Conservation (phyloP, 2,113 vertebrate genomes). For the Uropsilus gracilis region DNA sequence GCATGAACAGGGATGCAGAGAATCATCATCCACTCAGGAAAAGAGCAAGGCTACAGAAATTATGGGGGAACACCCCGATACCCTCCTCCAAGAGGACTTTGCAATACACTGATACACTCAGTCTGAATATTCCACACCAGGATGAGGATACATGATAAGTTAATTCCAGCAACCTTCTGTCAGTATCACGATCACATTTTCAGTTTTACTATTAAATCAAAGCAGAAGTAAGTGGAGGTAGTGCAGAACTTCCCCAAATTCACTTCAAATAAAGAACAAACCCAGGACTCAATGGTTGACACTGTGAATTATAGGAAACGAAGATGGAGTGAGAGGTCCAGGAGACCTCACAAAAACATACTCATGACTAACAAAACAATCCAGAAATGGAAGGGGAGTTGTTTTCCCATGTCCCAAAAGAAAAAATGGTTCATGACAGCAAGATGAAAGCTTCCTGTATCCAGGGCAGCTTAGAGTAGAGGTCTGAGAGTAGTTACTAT, state of each 20-base stretch:
- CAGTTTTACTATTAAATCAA: background rate
- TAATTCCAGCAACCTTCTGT: background rate
- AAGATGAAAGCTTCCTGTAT: background rate
- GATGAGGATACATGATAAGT: background rate
- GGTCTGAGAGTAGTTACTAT: background rate
- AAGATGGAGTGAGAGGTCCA: background rate
- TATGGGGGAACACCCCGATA: background rate
- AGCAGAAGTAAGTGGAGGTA: background rate
- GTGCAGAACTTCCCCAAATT: background rate
- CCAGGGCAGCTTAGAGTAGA: background rate
- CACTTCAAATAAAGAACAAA: background rate
- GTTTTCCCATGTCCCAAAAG: background rate
- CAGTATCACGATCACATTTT: background rate
- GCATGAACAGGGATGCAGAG: background rate
- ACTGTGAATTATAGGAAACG: background rate
- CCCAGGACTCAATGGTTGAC: background rate
- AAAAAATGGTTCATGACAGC: background rate
- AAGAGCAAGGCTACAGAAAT: background rate
- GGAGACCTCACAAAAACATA: background rate
- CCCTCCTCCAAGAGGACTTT: background rate
- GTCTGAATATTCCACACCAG: background rate
- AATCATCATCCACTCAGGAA: background rate
- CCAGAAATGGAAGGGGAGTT: background rate
- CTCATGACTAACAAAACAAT: background rate
- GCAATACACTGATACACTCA: background rate